These are phyloP conservation scores for Lampropteryx suffumata DNA, from an alignment of 2,888 invertebrate genomes.

Conservation along the genomic window DNA sequence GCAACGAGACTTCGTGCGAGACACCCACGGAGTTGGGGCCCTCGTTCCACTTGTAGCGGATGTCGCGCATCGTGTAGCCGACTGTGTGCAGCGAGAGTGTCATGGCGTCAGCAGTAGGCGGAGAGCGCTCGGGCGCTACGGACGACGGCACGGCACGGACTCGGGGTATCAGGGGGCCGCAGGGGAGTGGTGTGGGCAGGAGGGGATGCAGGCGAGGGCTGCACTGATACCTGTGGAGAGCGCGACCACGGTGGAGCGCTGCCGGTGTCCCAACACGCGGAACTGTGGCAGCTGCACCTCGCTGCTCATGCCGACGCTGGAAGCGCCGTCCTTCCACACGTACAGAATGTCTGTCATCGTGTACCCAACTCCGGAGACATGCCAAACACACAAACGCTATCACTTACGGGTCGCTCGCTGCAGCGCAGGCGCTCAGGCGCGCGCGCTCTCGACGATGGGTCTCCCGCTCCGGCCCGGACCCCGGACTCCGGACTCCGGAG, in stretches of 20 bases:
- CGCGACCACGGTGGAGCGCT: slow-evolving; percentile 94
- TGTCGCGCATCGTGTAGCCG: slow-evolving; percentile 98
- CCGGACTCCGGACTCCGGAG: slow-evolving; percentile 4
- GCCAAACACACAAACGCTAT: slow-evolving; percentile 68
- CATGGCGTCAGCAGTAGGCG: slow-evolving; percentile 9
- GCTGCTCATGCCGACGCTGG: slow-evolving; percentile 94
- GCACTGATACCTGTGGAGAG: slow-evolving; percentile 94
- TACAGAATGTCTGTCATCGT: slow-evolving; percentile 95
- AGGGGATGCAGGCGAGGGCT: slow-evolving; percentile 16
- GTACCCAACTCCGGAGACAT: slow-evolving; percentile 91
- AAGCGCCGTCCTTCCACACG: slow-evolving; percentile 94
- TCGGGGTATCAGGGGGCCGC: slow-evolving; percentile 32
- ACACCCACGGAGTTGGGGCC: slow-evolving; percentile 95
- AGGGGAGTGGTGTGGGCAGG: slow-evolving; percentile 2
- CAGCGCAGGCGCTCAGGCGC: slow-evolving; percentile 30
- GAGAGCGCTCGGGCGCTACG: slow-evolving; percentile 9
- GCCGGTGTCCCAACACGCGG: slow-evolving; percentile 96
- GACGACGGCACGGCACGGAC: slow-evolving; percentile 15
- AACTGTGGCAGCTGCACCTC: slow-evolving; percentile 97
- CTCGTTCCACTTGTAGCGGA: slow-evolving; percentile 97
- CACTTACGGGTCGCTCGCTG: slow-evolving; percentile 53
- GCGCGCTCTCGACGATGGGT: slow-evolving; percentile 18
- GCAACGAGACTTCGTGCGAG: slow-evolving; percentile 95
- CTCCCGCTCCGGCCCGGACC: slow-evolving; percentile 18
- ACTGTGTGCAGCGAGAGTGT: slow-evolving; percentile 80